Percentiles rank a stretch among this genome's conserved stretches.
Evolutionary conservation across 2,797 vertebrate genomes (phyloP).

Genomic region (Characodon lateralis): DNA sequence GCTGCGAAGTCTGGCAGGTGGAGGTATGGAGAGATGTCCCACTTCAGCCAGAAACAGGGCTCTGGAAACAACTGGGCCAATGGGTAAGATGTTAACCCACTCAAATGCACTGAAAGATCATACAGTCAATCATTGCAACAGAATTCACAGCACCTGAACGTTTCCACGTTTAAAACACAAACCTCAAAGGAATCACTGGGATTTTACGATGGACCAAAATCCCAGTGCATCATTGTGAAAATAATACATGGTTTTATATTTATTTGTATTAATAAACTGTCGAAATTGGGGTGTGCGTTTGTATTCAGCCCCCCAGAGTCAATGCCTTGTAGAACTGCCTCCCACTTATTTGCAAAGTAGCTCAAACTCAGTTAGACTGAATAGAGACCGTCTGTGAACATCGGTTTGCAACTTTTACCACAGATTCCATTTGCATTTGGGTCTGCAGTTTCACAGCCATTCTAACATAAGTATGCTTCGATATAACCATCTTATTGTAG

Average conservation of each 20-base stretch:
- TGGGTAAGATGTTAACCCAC: constrained; percentile 81
- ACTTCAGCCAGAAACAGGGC: constrained; percentile 95
- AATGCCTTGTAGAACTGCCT: too few species aligned
- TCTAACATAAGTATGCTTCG: background rate
- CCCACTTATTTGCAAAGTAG: background rate
- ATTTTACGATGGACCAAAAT: background rate
- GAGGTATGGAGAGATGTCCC: constrained; percentile 83
- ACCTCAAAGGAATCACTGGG: background rate
- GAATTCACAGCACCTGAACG: background rate
- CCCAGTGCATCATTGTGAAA: background rate
- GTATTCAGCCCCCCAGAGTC: too few species aligned
- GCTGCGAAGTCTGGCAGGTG: constrained; percentile 86
- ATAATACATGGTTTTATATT: background rate
- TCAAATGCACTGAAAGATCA: background rate
- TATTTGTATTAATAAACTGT: background rate
- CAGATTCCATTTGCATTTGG: background rate
- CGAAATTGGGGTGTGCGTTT: too few species aligned
- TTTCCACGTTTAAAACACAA: background rate
- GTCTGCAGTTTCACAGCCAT: background rate
- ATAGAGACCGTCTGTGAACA: background rate
- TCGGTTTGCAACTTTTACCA: background rate
- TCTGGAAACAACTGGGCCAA: constrained; percentile 99
- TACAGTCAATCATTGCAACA: background rate
- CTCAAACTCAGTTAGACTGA: background rate
- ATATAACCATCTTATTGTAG: background rate